Conservation (phyloP, 2,113 vertebrate genomes). For the Pampusana beccarii region DNA sequence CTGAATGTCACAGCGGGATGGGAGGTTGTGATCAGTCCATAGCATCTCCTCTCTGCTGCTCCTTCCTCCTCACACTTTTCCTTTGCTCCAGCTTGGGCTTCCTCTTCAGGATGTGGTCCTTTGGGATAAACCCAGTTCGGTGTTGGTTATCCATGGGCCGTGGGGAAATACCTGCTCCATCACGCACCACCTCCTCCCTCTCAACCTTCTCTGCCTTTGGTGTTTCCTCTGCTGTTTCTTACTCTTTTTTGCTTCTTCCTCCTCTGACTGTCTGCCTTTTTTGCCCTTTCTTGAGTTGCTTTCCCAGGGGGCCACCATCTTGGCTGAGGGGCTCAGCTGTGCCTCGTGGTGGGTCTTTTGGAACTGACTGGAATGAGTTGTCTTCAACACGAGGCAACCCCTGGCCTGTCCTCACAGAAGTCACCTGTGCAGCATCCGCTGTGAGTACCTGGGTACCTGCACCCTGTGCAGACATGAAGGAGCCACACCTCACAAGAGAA, state of each 20-base stretch:
- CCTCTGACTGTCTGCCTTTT: neutral
- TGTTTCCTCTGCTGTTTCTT: neutral
- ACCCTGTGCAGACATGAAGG: neutral
- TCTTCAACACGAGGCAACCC: neutral
- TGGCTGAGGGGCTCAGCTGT: neutral
- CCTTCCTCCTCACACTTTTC: neutral
- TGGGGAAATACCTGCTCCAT: neutral
- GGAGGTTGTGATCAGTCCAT: rapidly evolving
- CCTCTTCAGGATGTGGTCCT: neutral
- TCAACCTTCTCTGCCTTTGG: neutral
- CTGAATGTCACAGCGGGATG: rapidly evolving
- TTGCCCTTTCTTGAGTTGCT: neutral
- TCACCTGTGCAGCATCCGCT: rapidly evolving
- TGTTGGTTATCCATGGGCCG: neutral
- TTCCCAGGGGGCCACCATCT: neutral
- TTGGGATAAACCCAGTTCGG: neutral
- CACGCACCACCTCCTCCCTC: neutral
- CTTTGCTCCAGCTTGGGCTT: neutral
- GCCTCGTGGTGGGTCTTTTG: too few species aligned
- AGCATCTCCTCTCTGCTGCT: neutral
- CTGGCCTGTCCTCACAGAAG: neutral
- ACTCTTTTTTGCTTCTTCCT: neutral
- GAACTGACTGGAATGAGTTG: rapidly evolving
- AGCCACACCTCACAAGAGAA: neutral
- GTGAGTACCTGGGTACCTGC: rapidly evolving